phyloP scores from a whole-genome alignment of 2,888 invertebrate species.

The Carcina quercana region DNA sequence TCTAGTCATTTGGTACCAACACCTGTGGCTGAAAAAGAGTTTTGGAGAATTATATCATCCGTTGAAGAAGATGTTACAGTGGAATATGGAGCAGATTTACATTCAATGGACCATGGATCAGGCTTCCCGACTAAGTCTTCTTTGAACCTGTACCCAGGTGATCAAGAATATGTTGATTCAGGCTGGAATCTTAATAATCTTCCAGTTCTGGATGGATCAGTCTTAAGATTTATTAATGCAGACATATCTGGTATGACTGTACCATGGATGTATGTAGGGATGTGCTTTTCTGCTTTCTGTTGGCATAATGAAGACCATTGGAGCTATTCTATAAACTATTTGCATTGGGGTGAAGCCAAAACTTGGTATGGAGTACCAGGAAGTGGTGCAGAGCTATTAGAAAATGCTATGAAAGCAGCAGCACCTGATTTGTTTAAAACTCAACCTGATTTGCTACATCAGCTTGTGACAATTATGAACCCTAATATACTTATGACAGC shows the following conservation, averaged over 20 bases:
- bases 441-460: slow-evolving; percentile 84
- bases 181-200: slow-evolving; percentile 87
- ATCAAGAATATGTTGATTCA: slow-evolving; percentile 78
- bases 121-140: slow-evolving; percentile 82
- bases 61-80: slow-evolving; percentile 84
- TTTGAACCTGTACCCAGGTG: slow-evolving; percentile 74
- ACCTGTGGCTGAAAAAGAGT: slow-evolving; percentile 80
- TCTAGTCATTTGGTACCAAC: slow-evolving; percentile 77
- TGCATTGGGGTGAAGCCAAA: slow-evolving; percentile 89
- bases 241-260: slow-evolving; percentile 84
- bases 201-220: slow-evolving; percentile 80
- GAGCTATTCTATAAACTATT: slow-evolving; percentile 88
- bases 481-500: slow-evolving; percentile 80
- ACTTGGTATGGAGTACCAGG: slow-evolving; percentile 89
- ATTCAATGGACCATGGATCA: slow-evolving; percentile 84
- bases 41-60: slow-evolving; percentile 83
- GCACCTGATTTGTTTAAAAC: slow-evolving; percentile 84
- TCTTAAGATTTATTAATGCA: slow-evolving; percentile 82
- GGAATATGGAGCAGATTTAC: slow-evolving; percentile 87
- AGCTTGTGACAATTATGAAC: slow-evolving; percentile 86
- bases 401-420: slow-evolving; percentile 79
- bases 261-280: slow-evolving; percentile 90
- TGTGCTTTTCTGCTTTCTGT: slow-evolving; percentile 89
- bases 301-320: slow-evolving; percentile 92
- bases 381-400: slow-evolving; percentile 78